Conservation (phyloP, 2,888 invertebrate species). For the Scaptomyza cyrtandrae region DNA sequence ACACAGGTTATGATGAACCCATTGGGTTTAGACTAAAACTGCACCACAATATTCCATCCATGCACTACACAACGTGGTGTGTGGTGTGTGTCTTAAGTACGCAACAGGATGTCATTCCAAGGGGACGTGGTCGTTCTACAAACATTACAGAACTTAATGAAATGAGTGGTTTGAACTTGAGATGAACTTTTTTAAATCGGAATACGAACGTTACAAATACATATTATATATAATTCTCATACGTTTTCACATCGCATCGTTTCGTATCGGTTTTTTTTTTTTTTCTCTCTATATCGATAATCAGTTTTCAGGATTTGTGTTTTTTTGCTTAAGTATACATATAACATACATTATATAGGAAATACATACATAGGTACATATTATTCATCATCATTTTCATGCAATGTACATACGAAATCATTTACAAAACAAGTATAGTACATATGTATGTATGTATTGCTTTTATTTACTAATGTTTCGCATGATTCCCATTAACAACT, state of each 20-base stretch:
- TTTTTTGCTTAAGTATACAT: constrained; percentile 51
- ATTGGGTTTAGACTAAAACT: constrained; percentile 84
- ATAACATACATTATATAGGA: constrained; percentile 29
- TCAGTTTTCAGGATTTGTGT: constrained; percentile 20
- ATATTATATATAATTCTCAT: constrained; percentile 56
- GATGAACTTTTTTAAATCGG: constrained; percentile 20
- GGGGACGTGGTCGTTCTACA: constrained; percentile 22
- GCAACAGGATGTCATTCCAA: constrained; percentile 31
- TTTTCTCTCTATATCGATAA: constrained; percentile 20
- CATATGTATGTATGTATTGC: constrained; percentile 46
- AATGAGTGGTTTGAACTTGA: constrained; percentile 29
- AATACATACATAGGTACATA: constrained; percentile 44
- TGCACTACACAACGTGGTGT: constrained; percentile 16
- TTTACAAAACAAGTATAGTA: constrained; percentile 28
- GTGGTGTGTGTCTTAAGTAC: constrained; percentile 66
- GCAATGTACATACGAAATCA: constrained; percentile 21
- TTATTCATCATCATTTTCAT: constrained; percentile 8
- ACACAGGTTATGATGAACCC: constrained; percentile 84
- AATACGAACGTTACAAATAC: constrained; percentile 32
- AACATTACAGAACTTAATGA: constrained; percentile 13
- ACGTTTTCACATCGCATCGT: constrained; percentile 33
- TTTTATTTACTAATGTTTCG: constrained; percentile 39
- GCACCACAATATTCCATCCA: constrained; percentile 45
- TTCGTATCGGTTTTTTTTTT: constrained; percentile 5
- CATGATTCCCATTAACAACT: constrained; percentile 41